phyloP scores from a whole-genome alignment of 2,888 invertebrate species.

The Polymixis flavicincta region DNA sequence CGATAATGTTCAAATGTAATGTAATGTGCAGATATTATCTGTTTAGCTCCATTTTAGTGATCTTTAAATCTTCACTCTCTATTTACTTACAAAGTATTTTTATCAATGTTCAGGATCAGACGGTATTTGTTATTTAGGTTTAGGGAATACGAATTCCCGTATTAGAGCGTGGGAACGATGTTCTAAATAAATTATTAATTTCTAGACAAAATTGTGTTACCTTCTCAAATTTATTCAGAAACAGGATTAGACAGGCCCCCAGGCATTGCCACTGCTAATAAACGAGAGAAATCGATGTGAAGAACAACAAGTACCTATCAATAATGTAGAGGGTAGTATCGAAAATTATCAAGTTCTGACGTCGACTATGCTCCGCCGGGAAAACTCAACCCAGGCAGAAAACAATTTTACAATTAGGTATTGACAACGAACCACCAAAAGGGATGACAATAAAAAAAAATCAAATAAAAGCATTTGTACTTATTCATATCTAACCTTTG shows the following conservation, averaged over 20 bases:
- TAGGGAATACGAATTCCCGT: slow-evolving; percentile 1
- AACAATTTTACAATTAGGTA: neutral
- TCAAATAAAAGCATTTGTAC: neutral
- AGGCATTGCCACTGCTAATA: slow-evolving; percentile 11
- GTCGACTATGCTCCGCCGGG: neutral
- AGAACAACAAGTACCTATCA: slow-evolving; percentile 9
- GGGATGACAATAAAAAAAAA: neutral
- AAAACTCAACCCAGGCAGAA: neutral
- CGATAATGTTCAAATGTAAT: slow-evolving; percentile 57
- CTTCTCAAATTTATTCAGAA: slow-evolving; percentile 2
- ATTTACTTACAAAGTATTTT: neutral
- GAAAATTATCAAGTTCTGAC: slow-evolving; percentile 7
- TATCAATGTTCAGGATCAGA: neutral
- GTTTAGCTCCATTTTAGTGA: slow-evolving; percentile 7
- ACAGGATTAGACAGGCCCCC: slow-evolving; percentile 9
- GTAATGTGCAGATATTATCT: slow-evolving; percentile 33
- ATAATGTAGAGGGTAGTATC: neutral
- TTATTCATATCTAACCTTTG: neutral
- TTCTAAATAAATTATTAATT: neutral
- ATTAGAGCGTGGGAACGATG: neutral
- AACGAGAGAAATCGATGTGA: slow-evolving; percentile 14
- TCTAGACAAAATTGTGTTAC: slow-evolving; percentile 10
- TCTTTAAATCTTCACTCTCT: neutral
- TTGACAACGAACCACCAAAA: neutral
- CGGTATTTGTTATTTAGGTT: neutral